Evolutionary conservation across 2,113 vertebrate species (phyloP).

Genomic region (Vulpes vulpes): DNA sequence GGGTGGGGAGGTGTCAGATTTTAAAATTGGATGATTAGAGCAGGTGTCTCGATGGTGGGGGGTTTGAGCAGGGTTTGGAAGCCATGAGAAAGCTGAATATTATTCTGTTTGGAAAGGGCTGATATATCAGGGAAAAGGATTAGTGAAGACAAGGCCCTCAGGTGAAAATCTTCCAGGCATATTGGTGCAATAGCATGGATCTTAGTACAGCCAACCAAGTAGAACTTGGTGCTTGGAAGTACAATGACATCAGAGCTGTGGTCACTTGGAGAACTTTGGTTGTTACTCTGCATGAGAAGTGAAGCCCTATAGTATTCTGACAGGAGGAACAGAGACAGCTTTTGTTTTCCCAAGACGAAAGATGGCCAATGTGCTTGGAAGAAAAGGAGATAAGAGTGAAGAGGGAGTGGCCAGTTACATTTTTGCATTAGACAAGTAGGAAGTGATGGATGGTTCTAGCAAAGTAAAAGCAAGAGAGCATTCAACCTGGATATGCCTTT

Average conservation of each 20-base stretch:
- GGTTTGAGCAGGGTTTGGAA: not conserved
- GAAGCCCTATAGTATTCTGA: accelerated
- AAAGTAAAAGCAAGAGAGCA: not conserved
- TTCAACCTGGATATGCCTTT: too few relatives aligned
- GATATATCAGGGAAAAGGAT: not conserved
- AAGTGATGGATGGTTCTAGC: accelerated
- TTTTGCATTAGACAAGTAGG: accelerated
- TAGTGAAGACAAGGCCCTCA: accelerated
- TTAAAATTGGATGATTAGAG: not conserved
- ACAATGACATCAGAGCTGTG: accelerated
- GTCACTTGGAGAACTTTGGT: not conserved
- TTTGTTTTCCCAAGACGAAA: not conserved
- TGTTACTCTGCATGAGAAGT: accelerated
- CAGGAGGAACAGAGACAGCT: accelerated
- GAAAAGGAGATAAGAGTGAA: not conserved
- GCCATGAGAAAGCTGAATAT: too few relatives aligned
- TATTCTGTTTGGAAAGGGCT: not conserved
- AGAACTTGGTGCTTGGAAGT: not conserved
- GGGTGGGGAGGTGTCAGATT: not conserved
- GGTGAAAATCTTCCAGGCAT: too few relatives aligned
- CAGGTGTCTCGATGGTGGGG: not conserved
- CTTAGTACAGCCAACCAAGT: accelerated
- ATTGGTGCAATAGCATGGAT: too few relatives aligned
- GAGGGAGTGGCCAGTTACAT: not conserved
- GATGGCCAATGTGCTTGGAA: accelerated